Evolutionary conservation across 2,888 invertebrate species (phyloP).

Genomic region (Halocaridina rubra): DNA sequence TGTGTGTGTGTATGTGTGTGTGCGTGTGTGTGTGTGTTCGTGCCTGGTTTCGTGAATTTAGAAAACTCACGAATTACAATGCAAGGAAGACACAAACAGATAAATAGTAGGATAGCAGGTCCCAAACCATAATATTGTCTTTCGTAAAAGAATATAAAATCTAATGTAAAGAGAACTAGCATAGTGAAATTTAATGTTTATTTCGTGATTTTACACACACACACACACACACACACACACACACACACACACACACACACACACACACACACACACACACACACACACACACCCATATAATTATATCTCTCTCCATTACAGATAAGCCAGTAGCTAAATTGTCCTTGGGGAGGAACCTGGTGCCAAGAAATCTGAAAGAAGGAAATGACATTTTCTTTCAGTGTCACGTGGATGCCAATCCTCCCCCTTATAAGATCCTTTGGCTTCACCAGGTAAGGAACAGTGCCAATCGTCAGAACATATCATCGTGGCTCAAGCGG

Average conservation of each 20-base stretch:
- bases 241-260: not conserved
- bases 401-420: not conserved
- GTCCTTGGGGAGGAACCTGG: slow-evolving; percentile 10
- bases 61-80: no score
- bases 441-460: not conserved
- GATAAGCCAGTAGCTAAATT: slow-evolving; percentile 53
- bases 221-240: not conserved
- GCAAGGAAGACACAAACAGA: no score
- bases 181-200: not conserved
- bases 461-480: no score
- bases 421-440: not conserved
- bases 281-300: no score
- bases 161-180: not conserved
- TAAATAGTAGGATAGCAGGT: no score
- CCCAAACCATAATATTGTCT: no score
- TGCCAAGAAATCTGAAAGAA: not conserved
- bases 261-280: no score
- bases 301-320: not conserved
- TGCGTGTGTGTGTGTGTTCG: not conserved
- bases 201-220: not conserved
- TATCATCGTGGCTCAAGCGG: no score
- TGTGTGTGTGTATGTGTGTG: slow-evolving; percentile 17
- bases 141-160: no score
- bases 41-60: not conserved
- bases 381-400: not conserved